Evolutionary conservation across 2,113 vertebrate genomes (phyloP).

Genomic region (Macaca mulatta): DNA sequence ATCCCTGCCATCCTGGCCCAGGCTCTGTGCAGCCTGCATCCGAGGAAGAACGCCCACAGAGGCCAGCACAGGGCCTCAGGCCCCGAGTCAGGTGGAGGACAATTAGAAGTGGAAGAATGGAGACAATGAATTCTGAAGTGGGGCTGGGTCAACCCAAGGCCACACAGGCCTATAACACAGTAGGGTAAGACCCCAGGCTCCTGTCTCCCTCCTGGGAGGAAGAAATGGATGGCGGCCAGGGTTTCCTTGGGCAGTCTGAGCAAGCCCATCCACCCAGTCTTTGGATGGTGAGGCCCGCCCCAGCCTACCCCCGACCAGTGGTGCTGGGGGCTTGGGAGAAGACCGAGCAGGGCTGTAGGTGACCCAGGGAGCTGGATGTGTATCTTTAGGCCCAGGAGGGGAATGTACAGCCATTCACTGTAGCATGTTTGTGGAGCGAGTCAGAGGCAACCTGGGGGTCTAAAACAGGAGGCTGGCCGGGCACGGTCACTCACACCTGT

Average conservation of each 20-base stretch:
- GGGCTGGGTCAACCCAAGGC: neutral
- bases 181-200: neutral
- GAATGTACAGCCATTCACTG: fast-evolving
- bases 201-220: neutral
- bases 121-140: neutral
- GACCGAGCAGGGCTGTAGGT: neutral
- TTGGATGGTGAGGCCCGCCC: neutral
- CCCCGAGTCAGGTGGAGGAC: neutral
- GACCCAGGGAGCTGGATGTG: neutral
- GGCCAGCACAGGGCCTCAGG: neutral
- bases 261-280: neutral
- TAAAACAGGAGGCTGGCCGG: neutral
- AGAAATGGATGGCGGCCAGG: neutral
- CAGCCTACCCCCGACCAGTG: neutral
- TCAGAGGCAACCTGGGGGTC: neutral
- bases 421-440: neutral
- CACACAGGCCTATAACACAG: neutral
- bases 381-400: neutral
- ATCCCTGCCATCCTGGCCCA: neutral
- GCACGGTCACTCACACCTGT: too few species aligned
- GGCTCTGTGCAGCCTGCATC: neutral
- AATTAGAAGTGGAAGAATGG: neutral
- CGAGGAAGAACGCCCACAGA: neutral
- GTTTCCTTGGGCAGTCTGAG: neutral
- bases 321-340: neutral